Percentiles rank a stretch among this genome's conserved stretches.
phyloP scores from a whole-genome alignment of 2,888 invertebrate species.

The Temnothorax ravouxi region DNA sequence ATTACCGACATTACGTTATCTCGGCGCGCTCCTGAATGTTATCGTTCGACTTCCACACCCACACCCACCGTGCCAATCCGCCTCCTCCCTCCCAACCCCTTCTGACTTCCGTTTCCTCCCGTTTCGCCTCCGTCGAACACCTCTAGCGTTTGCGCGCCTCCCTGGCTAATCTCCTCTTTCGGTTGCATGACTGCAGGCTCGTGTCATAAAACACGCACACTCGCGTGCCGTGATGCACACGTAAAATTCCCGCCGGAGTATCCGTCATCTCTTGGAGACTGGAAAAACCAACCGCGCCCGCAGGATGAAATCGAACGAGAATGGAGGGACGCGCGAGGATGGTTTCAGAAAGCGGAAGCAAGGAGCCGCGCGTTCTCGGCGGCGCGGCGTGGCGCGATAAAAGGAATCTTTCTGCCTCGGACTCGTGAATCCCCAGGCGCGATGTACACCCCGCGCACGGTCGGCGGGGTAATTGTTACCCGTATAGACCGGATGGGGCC shows the following conservation, averaged over 20 bases:
- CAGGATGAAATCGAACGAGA: not conserved
- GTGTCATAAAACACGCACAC: constrained; percentile 70
- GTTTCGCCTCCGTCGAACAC: constrained; percentile 60
- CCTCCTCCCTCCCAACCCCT: not conserved
- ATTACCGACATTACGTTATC: constrained; percentile 79
- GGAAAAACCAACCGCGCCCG: constrained; percentile 10
- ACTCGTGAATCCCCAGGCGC: not conserved
- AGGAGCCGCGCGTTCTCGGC: not conserved
- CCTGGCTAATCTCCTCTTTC: constrained; percentile 75
- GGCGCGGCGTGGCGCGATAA: not conserved
- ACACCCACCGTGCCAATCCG: constrained; percentile 39
- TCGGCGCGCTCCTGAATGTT: constrained; percentile 71
- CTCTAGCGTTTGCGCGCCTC: constrained; percentile 50
- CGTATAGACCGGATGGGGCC: not conserved
- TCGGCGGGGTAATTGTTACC: not conserved
- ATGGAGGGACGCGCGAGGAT: not conserved
- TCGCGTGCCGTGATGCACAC: constrained; percentile 24
- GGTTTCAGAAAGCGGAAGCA: not conserved
- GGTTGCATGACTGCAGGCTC: constrained; percentile 71
- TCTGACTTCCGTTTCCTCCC: constrained; percentile 11
- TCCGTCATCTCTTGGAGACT: constrained; percentile 4
- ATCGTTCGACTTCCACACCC: constrained; percentile 67
- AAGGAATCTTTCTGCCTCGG: not conserved
- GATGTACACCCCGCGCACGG: not conserved
- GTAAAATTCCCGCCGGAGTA: not conserved